Percentiles rank a stretch among this genome's conserved stretches.
phyloP scores from a whole-genome alignment of 2,888 invertebrate species.

The Drosophila kokeensis region DNA sequence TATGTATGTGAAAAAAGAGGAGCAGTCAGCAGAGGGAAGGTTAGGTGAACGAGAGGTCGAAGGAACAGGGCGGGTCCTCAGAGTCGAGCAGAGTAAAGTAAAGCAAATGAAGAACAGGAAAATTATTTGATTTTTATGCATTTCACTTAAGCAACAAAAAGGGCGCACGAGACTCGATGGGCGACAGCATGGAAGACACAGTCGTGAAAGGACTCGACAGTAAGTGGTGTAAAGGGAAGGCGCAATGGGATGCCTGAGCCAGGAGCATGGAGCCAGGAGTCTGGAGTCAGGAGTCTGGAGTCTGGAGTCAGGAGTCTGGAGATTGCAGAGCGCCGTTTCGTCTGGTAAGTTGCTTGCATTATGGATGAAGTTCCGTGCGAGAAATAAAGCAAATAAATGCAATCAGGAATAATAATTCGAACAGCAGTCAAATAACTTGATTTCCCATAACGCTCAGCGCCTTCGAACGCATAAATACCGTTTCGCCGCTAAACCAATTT shows the following conservation, averaged over 20 bases:
- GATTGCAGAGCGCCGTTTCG: slow-evolving; percentile 39
- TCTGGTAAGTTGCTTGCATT: slow-evolving; percentile 71
- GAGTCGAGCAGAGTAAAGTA: slow-evolving; percentile 24
- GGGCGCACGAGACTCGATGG: slow-evolving; percentile 38
- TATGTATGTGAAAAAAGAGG: slow-evolving; percentile 35
- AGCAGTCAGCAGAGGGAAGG: slow-evolving; percentile 12
- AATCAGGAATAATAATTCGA: slow-evolving; percentile 79
- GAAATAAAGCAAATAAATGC: slow-evolving; percentile 76
- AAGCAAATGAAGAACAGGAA: slow-evolving; percentile 76
- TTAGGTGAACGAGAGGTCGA: not conserved
- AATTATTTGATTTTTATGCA: slow-evolving; percentile 81
- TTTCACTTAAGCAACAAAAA: slow-evolving; percentile 76
- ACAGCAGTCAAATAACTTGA: slow-evolving; percentile 75
- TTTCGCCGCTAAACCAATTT: slow-evolving; percentile 43
- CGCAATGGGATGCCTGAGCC: not conserved
- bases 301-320: slow-evolving; percentile 11
- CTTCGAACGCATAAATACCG: slow-evolving; percentile 65
- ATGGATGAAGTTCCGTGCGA: slow-evolving; percentile 72
- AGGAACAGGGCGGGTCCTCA: not conserved
- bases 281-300: slow-evolving; percentile 2
- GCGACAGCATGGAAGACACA: slow-evolving; percentile 23
- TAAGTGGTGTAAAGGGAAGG: not conserved
- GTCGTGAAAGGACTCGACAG: slow-evolving; percentile 14
- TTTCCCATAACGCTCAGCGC: slow-evolving; percentile 53
- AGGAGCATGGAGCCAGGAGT: not conserved